Evolutionary conservation across 2,888 invertebrate genomes (phyloP), one percentile per base, ranked within the genome.

Genomic region (Apodemia mormo): DNA sequence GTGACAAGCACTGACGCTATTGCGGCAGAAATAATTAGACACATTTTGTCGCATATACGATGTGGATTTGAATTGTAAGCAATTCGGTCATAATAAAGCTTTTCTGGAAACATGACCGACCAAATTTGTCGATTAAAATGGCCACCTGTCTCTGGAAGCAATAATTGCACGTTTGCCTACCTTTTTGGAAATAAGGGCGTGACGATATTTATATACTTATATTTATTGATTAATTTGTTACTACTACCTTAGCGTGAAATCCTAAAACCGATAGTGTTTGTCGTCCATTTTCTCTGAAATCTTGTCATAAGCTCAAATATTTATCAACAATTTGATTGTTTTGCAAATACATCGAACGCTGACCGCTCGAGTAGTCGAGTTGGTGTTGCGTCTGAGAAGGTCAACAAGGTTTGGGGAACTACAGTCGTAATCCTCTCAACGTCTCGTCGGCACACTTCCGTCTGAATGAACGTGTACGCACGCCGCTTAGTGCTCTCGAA

Each of bases 351-450:
- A 75, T 71, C 77, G 79, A 82, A 78, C 80, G 78, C 78, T 83
- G 83, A 83, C 83, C 84, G 82, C 79, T 83, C 80, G 82, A 84
- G 84, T 83, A 81, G 82, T 83, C 80, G 82, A 84, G 83, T 84
- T 81, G 83, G 81, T 85, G 81, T 85, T 82, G 82, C 81, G 81
- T 78, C 64, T 33, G 75, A 74, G 86, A 90, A 91, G 91, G 90
- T 85, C 90, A 77, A 74, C 71, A 68, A 73, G 70, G 69, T 71
- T 69, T 58, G 71, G 70, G 71, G 67, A 66, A 71, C 68, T 61
- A 68, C 66, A 68, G 71, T 71, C 69, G 73, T 71, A 71, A 67
- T 67, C 70, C 71, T 66, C 68, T 69, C 69, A 30, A 30, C 65
- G 69, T 52, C 49, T 64, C 66, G 58, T 54, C 56, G 61, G 66